Base-by-base conservation (phyloP, 2,113 vertebrate species). In the Phyllostomus hastatus region DNA sequence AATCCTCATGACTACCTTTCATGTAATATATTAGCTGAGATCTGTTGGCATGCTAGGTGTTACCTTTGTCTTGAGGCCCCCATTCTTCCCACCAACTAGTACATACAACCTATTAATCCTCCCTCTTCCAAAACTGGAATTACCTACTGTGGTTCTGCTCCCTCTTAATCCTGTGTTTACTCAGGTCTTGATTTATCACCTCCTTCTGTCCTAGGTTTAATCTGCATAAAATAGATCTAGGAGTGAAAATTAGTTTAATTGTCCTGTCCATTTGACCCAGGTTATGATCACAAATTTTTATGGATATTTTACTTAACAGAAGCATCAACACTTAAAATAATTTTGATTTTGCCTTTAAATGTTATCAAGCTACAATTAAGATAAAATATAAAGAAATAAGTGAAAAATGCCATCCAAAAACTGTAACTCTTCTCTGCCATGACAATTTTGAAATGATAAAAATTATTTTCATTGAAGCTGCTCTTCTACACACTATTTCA, bases 291-390 rank as follows among this genome's bases (percentile, higher is more conserved):
- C 8, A 94, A 94, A 88, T n/a, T 59, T 66, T 72, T 70, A 87
- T 59, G 81, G 38, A 54, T 87, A 6, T 80, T 95, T 94, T 92
- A 78, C n/a, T 88, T 83, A 89, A 88, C 46, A 24, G 8, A 88
- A 84, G 35, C 88, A 19, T 95, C 28, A 85, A 94, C 50, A 86
- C 66, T 93, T 94, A 14, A 81, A 82, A 66, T 95, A 78, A 91
- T 90, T 96, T 95, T 10, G 52, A 83, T 43, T 88, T 93, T 97
- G 69, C 16, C 22, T 79, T 86, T 91, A 92, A 94, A 75, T 88
- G 75, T 81, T 48, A 88, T 66, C 69, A 94, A 94, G 24, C 26
- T 88, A 92, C 67, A 88, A 48, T 94, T 54, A 88, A 96, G 50
- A 88, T 38, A 84, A 10, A 79, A 92, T 93, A 70, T 19, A 17